These are phyloP conservation scores for Drosophila demipolita DNA, from an alignment of 2,888 invertebrate species.

Conservation along the genomic window DNA sequence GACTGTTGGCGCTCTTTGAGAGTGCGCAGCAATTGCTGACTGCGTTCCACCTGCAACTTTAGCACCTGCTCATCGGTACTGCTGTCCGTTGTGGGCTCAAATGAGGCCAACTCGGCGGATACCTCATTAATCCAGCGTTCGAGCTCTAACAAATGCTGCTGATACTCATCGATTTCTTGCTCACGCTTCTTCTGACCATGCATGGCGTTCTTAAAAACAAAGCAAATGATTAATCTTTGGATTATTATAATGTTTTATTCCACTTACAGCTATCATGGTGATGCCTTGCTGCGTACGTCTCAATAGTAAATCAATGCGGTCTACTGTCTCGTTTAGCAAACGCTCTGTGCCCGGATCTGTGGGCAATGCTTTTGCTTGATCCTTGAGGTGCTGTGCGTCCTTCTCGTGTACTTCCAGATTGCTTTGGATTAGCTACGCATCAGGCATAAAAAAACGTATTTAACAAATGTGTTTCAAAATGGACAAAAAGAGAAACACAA, in stretches of 20 bases:
- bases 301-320: conserved; percentile 88
- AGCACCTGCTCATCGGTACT: conserved; percentile 86
- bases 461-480: conserved; percentile 15
- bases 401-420: conserved; percentile 90
- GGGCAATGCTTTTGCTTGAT: conserved; percentile 87
- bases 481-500: conserved; percentile 6
- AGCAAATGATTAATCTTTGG: background rate
- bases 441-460: conserved; percentile 29
- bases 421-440: conserved; percentile 88
- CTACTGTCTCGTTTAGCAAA: conserved; percentile 86
- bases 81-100: conserved; percentile 71
- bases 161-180: conserved; percentile 86
- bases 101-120: conserved; percentile 76
- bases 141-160: conserved; percentile 86
- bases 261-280: conserved; percentile 85
- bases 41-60: conserved; percentile 86
- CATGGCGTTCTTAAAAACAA: conserved; percentile 86
- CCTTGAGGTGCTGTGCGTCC: conserved; percentile 88
- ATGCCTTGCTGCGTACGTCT: conserved; percentile 90
- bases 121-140: conserved; percentile 86
- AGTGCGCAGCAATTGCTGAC: conserved; percentile 86
- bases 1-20: conserved; percentile 86
- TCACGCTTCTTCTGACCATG: conserved; percentile 86
- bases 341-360: conserved; percentile 88
- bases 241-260: background rate